Evolutionary conservation across 2,888 invertebrate species (phyloP), one percentile per base, ranked within the genome.

Genomic region (Thereva nobilitata): DNA sequence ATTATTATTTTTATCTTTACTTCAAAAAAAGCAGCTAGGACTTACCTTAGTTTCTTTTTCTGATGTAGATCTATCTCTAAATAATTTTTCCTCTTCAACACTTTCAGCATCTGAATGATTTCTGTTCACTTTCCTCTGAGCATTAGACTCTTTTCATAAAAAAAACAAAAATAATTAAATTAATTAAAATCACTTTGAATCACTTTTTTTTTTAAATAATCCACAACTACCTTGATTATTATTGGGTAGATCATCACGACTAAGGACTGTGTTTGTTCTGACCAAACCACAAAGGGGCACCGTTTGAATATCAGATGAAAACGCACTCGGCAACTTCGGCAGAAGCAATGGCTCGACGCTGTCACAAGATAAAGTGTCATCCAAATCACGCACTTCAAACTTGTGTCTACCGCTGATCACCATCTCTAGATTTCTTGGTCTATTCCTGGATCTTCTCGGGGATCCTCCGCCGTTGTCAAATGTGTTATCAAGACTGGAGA

Each of bases 361-460:
- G 50, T 80, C 81, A 67, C 80, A 78, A n/a, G 80, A 81, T 2
- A 78, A 72, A 6, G 81, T 79, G 72, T 83, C 83, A 49, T 86
- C 84, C 9, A 76, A 68, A 74, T 92, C 91, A 38, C 88, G 82
- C 3, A 92, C 87, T 72, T 92, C 91, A 79, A 92, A 92, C 72
- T 85, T 88, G 74, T 90, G 89, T 0, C 89, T 83, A 53, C 88
- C 89, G 47, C 84, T 85, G 80, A 91, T 87, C 42, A 90, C 86
- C 86, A 91, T 88, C 78, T 90, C 88, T 49, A 91, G 80, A 76
- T 88, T 89, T 57, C 91, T 83, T 0, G 89, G 87, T 69, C 88
- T 86, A 67, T 78, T 78, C 66, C 78, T 79, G 1, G 67, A 66
- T 35, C 79, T 75, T 63, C 77, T 75, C 7, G 79, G 78, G 35